Conservation (phyloP, 2,888 invertebrate species). For the Athetis lepigone region DNA sequence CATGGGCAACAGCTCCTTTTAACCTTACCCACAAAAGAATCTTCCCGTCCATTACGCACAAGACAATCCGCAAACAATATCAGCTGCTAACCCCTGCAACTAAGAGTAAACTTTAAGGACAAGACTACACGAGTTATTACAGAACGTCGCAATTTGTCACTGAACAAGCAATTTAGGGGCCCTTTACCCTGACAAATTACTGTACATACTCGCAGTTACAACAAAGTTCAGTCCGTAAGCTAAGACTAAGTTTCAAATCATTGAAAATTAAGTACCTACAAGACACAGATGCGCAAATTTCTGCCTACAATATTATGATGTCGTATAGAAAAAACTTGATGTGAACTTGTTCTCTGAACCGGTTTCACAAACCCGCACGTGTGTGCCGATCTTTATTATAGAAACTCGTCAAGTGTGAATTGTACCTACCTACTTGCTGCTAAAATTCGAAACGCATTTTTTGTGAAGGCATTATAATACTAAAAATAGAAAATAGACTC, state of each 20-base stretch:
- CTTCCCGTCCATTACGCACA: neutral
- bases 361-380: conserved; percentile 45
- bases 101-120: conserved; percentile 35
- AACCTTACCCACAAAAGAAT: neutral
- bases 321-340: conserved; percentile 37
- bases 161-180: conserved; percentile 44
- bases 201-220: conserved; percentile 33
- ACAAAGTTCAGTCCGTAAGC: conserved; percentile 20
- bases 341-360: conserved; percentile 46
- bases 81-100: conserved; percentile 36
- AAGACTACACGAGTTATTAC: conserved; percentile 45
- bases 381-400: conserved; percentile 25
- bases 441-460: conserved; percentile 3
- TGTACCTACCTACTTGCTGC: neutral
- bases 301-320: conserved; percentile 39
- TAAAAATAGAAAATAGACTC: neutral
- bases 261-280: conserved; percentile 24
- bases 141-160: conserved; percentile 45
- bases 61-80: conserved; percentile 22
- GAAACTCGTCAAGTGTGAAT: conserved; percentile 40
- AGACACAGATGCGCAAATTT: conserved; percentile 30
- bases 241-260: conserved; percentile 34
- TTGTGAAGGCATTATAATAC: neutral
- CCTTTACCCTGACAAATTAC: conserved; percentile 48
- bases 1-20: no score